Evolutionary conservation across 2,797 vertebrate species (phyloP).

Genomic region (Novumbra hubbsi): DNA sequence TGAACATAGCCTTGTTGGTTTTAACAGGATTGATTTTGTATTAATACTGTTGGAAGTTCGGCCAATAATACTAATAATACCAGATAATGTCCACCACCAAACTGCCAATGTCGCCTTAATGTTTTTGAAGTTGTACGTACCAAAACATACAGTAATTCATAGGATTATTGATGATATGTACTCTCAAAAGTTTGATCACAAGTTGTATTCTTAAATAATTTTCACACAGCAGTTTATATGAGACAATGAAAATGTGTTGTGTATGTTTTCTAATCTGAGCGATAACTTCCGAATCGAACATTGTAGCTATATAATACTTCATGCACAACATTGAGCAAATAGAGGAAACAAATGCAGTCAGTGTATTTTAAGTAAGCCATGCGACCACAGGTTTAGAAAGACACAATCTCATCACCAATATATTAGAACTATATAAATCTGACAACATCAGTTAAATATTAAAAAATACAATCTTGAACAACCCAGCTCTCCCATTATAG

Average conservation of each 20-base stretch:
- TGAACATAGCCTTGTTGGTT: no score
- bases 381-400: slow-evolving; percentile 56
- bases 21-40: slow-evolving; percentile 3
- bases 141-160: neutral
- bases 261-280: slow-evolving; percentile 32
- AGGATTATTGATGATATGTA: neutral
- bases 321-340: slow-evolving; percentile 68
- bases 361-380: slow-evolving; percentile 66
- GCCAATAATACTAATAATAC: neutral
- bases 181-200: slow-evolving; percentile 34
- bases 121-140: neutral
- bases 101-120: neutral
- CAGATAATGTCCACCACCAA: neutral
- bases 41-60: slow-evolving; percentile 3
- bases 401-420: slow-evolving; percentile 70
- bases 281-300: slow-evolving; percentile 66
- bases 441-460: slow-evolving; percentile 51
- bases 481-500: slow-evolving; percentile 36
- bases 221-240: slow-evolving; percentile 46
- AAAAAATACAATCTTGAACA: slow-evolving; percentile 74
- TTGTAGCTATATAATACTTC: slow-evolving; percentile 49
- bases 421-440: slow-evolving; percentile 64
- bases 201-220: slow-evolving; percentile 21
- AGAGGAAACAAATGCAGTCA: slow-evolving; percentile 60
- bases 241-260: slow-evolving; percentile 35